These are phyloP conservation scores for Gymnoscopelus braueri DNA, from an alignment of 2,797 vertebrate genomes.

Conservation along the genomic window DNA sequence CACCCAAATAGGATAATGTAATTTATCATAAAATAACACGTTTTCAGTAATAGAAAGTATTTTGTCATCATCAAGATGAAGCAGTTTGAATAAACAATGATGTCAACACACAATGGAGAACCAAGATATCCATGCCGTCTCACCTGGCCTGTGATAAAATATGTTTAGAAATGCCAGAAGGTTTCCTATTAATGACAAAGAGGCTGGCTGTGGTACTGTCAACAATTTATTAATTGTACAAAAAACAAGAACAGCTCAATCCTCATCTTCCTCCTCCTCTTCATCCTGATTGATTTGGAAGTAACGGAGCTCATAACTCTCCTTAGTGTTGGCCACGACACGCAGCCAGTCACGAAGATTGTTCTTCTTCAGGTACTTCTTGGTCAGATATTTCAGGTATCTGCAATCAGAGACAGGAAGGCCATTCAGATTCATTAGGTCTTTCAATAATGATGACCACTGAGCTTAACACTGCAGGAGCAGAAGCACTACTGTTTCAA, in stretches of 20 bases:
- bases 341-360: slow-evolving; percentile 87
- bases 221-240: slow-evolving; percentile 86
- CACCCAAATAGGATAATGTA: too few species aligned
- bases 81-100: too few species aligned
- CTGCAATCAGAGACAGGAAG: slow-evolving; percentile 54
- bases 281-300: slow-evolving; percentile 86
- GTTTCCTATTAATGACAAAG: not conserved
- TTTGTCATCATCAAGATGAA: too few species aligned
- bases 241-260: slow-evolving; percentile 78
- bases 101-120: too few species aligned
- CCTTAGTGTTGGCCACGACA: slow-evolving; percentile 87
- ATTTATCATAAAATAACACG: too few species aligned
- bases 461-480: too few species aligned
- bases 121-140: too few species aligned
- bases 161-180: too few species aligned
- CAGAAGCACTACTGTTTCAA: too few species aligned
- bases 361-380: slow-evolving; percentile 91
- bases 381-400: slow-evolving; percentile 90
- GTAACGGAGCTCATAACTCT: slow-evolving; percentile 75
- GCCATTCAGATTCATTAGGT: not conserved
- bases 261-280: slow-evolving; percentile 89
- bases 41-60: too few species aligned
- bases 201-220: slow-evolving; percentile 35
- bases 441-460: too few species aligned
- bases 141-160: too few species aligned